Conservation (phyloP, 2,797 vertebrate species). For the Mallotus villosus region DNA sequence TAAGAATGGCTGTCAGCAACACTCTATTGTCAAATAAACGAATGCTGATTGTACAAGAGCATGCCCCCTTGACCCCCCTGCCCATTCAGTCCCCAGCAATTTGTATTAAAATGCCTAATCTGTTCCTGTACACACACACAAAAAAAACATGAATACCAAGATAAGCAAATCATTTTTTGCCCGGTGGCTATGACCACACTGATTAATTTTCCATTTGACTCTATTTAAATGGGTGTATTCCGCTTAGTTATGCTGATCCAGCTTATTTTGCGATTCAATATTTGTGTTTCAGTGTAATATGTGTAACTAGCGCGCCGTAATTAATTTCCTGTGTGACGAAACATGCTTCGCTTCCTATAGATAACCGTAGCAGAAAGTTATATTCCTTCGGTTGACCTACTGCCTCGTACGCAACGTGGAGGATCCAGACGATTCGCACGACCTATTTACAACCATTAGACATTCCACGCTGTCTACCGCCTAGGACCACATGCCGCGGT, state of each 20-base stretch:
- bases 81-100: conserved; percentile 45
- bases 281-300: conserved; percentile 52
- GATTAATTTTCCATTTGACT: conserved; percentile 66
- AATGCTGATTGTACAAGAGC: conserved; percentile 41
- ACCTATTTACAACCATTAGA: too few species aligned
- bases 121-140: conserved; percentile 55
- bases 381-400: conserved; percentile 14
- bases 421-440: too few species aligned
- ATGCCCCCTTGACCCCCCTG: conserved; percentile 50
- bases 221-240: conserved; percentile 65
- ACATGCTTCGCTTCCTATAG: conserved; percentile 15
- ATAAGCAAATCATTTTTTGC: conserved; percentile 64
- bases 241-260: conserved; percentile 66
- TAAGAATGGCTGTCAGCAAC: conserved; percentile 30
- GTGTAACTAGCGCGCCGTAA: conserved; percentile 48
- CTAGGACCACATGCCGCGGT: background rate
- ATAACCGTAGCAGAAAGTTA: conserved; percentile 5
- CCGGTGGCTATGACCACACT: conserved; percentile 37
- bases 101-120: conserved; percentile 61
- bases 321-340: conserved; percentile 43
- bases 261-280: conserved; percentile 65
- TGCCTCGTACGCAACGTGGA: too few species aligned
- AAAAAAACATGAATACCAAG: conserved; percentile 60
- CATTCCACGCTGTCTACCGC: too few species aligned
- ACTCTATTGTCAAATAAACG: conserved; percentile 42